Evolutionary conservation across 2,888 invertebrate genomes (phyloP).

Genomic region (Sphaeridia pumilis): DNA sequence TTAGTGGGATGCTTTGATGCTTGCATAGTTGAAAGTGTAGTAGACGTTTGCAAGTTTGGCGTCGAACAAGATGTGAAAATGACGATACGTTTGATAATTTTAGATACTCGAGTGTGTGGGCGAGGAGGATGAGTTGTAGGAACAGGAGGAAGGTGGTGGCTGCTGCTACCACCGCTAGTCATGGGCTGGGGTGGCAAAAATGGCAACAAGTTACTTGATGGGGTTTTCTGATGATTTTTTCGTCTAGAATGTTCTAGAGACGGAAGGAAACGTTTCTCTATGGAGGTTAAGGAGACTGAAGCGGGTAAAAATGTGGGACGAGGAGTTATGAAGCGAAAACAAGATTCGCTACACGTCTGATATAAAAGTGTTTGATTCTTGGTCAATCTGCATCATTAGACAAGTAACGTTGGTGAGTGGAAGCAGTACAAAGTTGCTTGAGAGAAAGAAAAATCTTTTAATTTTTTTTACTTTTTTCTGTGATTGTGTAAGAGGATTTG

Average conservation of each 20-base stretch:
- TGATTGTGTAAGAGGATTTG: not conserved
- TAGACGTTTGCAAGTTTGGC: too few relatives aligned
- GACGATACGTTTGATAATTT: too few relatives aligned
- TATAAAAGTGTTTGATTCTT: slow-evolving; percentile 15
- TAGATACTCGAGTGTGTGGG: too few relatives aligned
- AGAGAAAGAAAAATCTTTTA: not conserved
- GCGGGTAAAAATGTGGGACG: slow-evolving; percentile 14
- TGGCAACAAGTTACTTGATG: not conserved
- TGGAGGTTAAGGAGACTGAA: slow-evolving; percentile 1
- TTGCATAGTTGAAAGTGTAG: too few relatives aligned
- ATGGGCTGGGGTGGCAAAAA: not conserved
- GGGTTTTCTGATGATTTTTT: not conserved
- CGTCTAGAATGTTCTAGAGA: slow-evolving; percentile 13
- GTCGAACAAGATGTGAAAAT: too few relatives aligned
- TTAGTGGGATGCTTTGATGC: too few relatives aligned
- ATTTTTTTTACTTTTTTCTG: slow-evolving; percentile 1
- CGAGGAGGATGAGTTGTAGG: too few relatives aligned
- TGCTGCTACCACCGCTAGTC: too few relatives aligned
- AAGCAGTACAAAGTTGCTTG: not conserved
- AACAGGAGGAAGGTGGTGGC: too few relatives aligned
- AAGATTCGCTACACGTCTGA: not conserved
- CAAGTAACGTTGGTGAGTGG: slow-evolving; percentile 11
- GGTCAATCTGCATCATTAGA: slow-evolving; percentile 16
- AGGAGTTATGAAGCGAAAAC: slow-evolving; percentile 13
- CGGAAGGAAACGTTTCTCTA: slow-evolving; percentile 3